Evolutionary conservation across 30 jellyfish, hydroid and myxozoan genomes (phyloP).

Genomic region (Aurelia aurita): DNA sequence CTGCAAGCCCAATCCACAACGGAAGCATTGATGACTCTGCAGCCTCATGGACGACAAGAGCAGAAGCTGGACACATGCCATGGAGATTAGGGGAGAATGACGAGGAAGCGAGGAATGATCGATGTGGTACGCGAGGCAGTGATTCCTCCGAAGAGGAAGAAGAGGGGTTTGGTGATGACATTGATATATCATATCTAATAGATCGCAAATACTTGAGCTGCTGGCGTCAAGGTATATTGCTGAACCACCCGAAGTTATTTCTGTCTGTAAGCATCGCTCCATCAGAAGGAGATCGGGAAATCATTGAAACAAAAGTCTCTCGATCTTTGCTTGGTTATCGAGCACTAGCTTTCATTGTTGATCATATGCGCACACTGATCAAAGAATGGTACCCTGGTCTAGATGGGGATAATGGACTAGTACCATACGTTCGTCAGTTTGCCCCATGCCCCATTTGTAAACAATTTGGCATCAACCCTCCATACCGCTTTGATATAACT

Average conservation of each 20-base stretch:
- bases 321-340: conserved; percentile 79
- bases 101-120: background rate
- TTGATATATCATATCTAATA: conserved; percentile 58
- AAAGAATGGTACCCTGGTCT: conserved; percentile 96
- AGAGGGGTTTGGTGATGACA: conserved; percentile 19
- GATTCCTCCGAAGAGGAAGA: conserved; percentile 22
- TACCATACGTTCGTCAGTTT: conserved; percentile 65
- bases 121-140: background rate
- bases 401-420: conserved; percentile 75
- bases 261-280: conserved; percentile 57
- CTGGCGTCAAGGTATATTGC: conserved; percentile 88
- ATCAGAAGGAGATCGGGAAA: conserved; percentile 32
- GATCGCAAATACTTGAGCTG: conserved; percentile 64
- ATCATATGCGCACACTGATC: conserved; percentile 89
- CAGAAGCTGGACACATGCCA: conserved; percentile 2
- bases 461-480: conserved; percentile 50
- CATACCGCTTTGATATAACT: conserved; percentile 66
- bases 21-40: background rate
- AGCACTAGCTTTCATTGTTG: conserved; percentile 83
- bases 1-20: background rate
- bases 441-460: conserved; percentile 90
- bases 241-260: conserved; percentile 79
- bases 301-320: conserved; percentile 81
- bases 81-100: conserved; percentile 2
- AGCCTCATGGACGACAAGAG: background rate